Conservation (phyloP, 64 coral and sea anemone genomes). For the Actinia tenebrosa region DNA sequence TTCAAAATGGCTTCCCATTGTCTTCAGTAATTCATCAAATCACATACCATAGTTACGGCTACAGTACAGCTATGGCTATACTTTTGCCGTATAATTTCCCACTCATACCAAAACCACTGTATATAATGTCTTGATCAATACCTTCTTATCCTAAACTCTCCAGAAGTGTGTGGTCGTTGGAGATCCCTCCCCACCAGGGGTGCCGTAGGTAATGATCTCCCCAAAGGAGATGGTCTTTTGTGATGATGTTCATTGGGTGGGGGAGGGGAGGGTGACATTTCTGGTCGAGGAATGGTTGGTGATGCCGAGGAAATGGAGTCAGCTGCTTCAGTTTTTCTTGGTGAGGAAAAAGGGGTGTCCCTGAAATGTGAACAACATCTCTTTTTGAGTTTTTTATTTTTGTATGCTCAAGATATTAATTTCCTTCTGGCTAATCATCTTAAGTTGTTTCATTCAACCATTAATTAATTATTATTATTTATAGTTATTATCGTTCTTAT, state of each 20-base stretch:
- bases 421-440: too few species aligned
- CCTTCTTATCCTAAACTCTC: constrained; percentile 60
- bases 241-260: not conserved
- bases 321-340: constrained; percentile 1
- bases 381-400: too few species aligned
- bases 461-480: too few species aligned
- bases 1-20: too few species aligned
- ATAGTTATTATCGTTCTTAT: too few species aligned
- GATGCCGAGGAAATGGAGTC: not conserved
- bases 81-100: too few species aligned
- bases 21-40: too few species aligned
- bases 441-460: too few species aligned
- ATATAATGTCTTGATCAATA: not conserved
- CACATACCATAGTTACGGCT: too few species aligned
- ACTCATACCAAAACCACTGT: too few species aligned
- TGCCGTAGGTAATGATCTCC: constrained; percentile 45
- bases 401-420: too few species aligned
- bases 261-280: constrained; percentile 42
- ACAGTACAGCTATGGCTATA: too few species aligned
- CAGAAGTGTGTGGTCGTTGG: constrained; percentile 47
- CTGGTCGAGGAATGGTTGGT: not conserved
- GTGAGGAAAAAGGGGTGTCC: not conserved
- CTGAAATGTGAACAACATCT: not conserved
- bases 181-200: constrained; percentile 47
- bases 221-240: constrained; percentile 19